phyloP scores from a whole-genome alignment of 2,113 vertebrate species.

The Agapornis roseicollis region DNA sequence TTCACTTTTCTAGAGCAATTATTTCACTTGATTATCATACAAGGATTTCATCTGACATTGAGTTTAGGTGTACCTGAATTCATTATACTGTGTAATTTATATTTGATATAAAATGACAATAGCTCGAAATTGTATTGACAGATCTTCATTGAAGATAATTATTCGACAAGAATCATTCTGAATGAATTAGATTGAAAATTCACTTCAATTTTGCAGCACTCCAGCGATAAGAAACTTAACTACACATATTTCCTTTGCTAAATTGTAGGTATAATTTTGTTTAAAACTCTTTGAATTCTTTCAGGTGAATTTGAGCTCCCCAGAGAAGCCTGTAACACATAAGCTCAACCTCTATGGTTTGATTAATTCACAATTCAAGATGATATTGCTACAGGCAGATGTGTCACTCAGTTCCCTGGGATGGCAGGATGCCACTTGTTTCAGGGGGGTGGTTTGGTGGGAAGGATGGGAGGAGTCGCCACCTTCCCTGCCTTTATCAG shows the following conservation, averaged over 20 bases:
- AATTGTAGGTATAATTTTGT: constrained; percentile 36
- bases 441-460: background rate
- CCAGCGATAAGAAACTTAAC: background rate
- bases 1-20: constrained; percentile 26
- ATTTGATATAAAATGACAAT: constrained; percentile 65
- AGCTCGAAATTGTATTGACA: constrained; percentile 51
- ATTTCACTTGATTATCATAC: constrained; percentile 43
- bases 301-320: constrained; percentile 59
- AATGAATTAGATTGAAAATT: constrained; percentile 60
- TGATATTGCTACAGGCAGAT: constrained; percentile 1
- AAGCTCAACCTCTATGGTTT: constrained; percentile 40
- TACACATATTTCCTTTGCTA: background rate
- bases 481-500: background rate
- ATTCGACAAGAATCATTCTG: constrained; percentile 55
- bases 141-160: constrained; percentile 68
- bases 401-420: background rate
- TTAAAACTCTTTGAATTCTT: constrained; percentile 50
- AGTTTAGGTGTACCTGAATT: constrained; percentile 59
- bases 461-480: background rate
- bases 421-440: constrained; percentile 24
- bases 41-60: constrained; percentile 54
- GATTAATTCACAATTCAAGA: constrained; percentile 44
- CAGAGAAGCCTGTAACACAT: constrained; percentile 60
- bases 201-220: constrained; percentile 44
- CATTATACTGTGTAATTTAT: constrained; percentile 67